These are phyloP conservation scores for Diadema setosum DNA, from an alignment of 35 echinoderm and acorn worm genomes.

Conservation along the genomic window DNA sequence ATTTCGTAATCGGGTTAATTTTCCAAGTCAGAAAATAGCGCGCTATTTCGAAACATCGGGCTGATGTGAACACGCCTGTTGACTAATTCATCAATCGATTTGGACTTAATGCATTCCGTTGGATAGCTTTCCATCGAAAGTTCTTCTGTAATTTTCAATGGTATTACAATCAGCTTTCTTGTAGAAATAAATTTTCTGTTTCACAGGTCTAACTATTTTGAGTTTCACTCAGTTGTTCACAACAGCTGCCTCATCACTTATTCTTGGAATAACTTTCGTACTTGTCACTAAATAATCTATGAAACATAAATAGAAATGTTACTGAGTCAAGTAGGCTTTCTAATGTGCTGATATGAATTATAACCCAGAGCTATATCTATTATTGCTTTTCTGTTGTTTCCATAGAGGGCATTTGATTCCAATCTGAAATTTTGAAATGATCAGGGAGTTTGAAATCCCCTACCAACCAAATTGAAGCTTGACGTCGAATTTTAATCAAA, in stretches of 20 bases:
- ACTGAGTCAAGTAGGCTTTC: slow-evolving; percentile 21
- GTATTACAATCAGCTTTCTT: slow-evolving; percentile 27
- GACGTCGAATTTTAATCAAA: slow-evolving; percentile 37
- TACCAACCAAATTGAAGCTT: slow-evolving; percentile 59
- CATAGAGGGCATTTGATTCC: slow-evolving; percentile 49
- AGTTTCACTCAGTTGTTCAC: slow-evolving; percentile 52
- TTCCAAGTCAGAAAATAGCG: no score
- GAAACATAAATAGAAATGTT: slow-evolving; percentile 61
- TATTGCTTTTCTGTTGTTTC: slow-evolving; percentile 55
- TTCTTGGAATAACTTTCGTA: slow-evolving; percentile 47
- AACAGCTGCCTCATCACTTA: slow-evolving; percentile 50
- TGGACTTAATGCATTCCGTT: not conserved
- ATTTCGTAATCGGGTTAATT: no score
- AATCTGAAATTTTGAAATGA: slow-evolving; percentile 38
- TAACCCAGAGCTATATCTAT: slow-evolving; percentile 37
- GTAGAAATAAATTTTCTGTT: slow-evolving; percentile 52
- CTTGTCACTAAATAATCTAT: slow-evolving; percentile 27
- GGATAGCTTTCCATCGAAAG: not conserved
- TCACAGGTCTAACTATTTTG: slow-evolving; percentile 38
- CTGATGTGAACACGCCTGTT: no score
- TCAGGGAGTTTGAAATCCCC: slow-evolving; percentile 77
- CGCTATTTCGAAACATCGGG: no score
- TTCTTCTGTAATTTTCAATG: not conserved
- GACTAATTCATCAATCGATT: slow-evolving; percentile 4
- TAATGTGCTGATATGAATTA: slow-evolving; percentile 38